Base-by-base conservation (phyloP, 2,888 invertebrate genomes). In the Torymus texanus region DNA sequence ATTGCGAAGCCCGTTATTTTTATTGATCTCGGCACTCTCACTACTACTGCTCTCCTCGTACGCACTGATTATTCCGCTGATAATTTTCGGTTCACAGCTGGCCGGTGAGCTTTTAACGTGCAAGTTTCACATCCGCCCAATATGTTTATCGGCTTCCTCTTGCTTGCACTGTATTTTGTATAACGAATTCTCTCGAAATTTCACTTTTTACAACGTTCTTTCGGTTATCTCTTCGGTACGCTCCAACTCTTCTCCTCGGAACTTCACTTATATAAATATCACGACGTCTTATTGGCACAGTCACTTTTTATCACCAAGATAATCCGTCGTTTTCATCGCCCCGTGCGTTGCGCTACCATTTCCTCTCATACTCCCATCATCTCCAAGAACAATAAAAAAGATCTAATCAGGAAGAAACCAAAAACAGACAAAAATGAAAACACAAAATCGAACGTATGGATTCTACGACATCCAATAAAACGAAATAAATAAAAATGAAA, bases 241-340 rank as follows among this genome's bases (percentile, higher is more conserved):
- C 14, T 63, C 18, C 13, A 8, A 4, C 41, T 56, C 18, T 12
- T 14, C 50, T 24, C 61, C n/a, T 24, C 13, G 56, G 18, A 78
- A 70, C 68, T 70, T 74, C 78, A 78, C 79, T 79, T 56, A 50
- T 16, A 63, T 21, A 21, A n/a, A n/a, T 2, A 21, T 8, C 41
- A 24, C 21, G 67, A 2, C 59, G 18, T 56, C 18, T 41, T 41
- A 8, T 5, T 5, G 16, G 29, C 79, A 79, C 79, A 74, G 24
- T 62, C 79, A 79, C 79, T 58, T 41, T 41, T 41, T 41, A 75
- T 70, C 79, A 79, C 75, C 59, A 56, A 58, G 29, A 50, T 41
- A 8, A 53, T 24, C 56, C 56, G 56, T 63, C 58, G 58, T 67
- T 14, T 58, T 29, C 66, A 24, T 50, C 78, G 74, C 78, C 74